phyloP scores from a whole-genome alignment of 2,113 vertebrate genomes.

The Taurulus bubalis region DNA sequence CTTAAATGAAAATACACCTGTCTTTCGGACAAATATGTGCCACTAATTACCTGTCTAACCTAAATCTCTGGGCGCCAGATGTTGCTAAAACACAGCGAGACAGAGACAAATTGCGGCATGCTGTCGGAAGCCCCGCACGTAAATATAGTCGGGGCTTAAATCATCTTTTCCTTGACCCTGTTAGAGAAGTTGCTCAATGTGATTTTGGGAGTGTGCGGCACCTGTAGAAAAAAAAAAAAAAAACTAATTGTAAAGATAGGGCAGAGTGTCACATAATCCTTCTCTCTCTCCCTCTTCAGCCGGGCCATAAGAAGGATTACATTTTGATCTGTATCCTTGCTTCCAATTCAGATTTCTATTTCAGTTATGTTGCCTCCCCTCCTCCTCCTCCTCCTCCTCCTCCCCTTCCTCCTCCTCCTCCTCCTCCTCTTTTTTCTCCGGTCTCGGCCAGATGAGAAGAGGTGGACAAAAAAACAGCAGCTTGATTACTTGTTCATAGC shows the following conservation, averaged over 20 bases:
- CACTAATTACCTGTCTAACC: conserved; percentile 89
- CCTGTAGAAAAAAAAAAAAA: conserved; percentile 68
- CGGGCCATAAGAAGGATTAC: conserved; percentile 82
- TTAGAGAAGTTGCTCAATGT: conserved; percentile 82
- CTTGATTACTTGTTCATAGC: conserved; percentile 87
- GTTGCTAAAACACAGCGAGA: conserved; percentile 86
- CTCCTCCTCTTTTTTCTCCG: conserved; percentile 44
- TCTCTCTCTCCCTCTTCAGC: conserved; percentile 47
- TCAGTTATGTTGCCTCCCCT: conserved; percentile 72
- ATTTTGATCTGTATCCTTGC: conserved; percentile 79
- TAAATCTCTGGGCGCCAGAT: conserved; percentile 88
- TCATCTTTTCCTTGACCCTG: conserved; percentile 89
- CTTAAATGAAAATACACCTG: conserved; percentile 88
- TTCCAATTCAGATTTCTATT: conserved; percentile 84
- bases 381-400: conserved; percentile 35
- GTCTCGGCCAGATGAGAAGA: conserved; percentile 72
- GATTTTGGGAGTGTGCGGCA: conserved; percentile 69
- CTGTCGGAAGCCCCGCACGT: conserved; percentile 80
- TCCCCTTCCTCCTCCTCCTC: conserved; percentile 36
- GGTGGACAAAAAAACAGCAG: neutral
- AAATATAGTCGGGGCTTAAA: conserved; percentile 86
- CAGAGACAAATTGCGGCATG: conserved; percentile 84
- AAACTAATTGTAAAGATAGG: conserved; percentile 83
- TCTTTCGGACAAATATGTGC: conserved; percentile 87
- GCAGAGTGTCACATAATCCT: conserved; percentile 78